Evolutionary conservation across 1,140 invertebrate genomes (phyloP).

Genomic region (Bombus affinis): DNA sequence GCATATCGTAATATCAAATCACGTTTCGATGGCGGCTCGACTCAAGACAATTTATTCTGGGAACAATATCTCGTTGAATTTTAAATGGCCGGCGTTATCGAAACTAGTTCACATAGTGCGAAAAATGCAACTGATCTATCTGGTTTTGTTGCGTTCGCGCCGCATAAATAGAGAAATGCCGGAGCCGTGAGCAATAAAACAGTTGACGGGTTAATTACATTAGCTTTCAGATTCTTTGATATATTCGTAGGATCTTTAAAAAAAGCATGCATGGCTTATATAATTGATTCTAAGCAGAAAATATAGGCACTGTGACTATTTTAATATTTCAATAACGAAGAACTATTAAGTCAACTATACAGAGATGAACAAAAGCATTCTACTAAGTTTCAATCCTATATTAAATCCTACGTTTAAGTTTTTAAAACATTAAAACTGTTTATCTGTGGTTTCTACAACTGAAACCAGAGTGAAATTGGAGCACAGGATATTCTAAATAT

Average conservation of each 20-base stretch:
- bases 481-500: neutral
- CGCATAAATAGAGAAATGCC: slow-evolving; percentile 14
- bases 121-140: slow-evolving; percentile 34
- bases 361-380: neutral
- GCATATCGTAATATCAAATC: slow-evolving; percentile 8
- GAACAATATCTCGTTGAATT: slow-evolving; percentile 37
- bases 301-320: neutral
- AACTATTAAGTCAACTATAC: too few relatives aligned
- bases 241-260: neutral
- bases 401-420: neutral
- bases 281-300: neutral
- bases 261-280: neutral
- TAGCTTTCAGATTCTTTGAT: neutral
- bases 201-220: slow-evolving; percentile 19
- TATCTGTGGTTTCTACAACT: neutral
- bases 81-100: slow-evolving; percentile 21
- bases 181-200: neutral
- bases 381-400: neutral
- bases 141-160: slow-evolving; percentile 4
- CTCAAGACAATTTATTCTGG: slow-evolving; percentile 21
- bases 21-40: neutral
- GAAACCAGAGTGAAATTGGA: neutral
- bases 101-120: slow-evolving; percentile 13
- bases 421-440: neutral
- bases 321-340: too few relatives aligned